These are phyloP conservation scores for Hedychridium roseum DNA, from an alignment of 2,888 invertebrate species.

Conservation along the genomic window DNA sequence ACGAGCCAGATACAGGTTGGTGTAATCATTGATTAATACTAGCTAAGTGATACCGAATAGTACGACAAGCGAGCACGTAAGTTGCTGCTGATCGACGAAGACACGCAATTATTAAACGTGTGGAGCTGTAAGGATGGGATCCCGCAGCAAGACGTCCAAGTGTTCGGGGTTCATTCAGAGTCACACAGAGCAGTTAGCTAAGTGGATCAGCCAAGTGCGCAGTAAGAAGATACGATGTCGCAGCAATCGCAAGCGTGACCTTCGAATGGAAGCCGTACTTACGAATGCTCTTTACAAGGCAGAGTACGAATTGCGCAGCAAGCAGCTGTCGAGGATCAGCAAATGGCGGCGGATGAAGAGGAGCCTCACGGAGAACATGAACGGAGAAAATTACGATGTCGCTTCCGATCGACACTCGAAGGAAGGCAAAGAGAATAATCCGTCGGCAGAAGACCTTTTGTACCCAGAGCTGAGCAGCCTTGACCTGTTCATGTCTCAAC, in stretches of 20 bases:
- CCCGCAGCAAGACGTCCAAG: too few species aligned
- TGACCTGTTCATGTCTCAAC: constrained; percentile 73
- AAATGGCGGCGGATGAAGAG: constrained; percentile 66
- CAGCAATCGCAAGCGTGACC: constrained; percentile 69
- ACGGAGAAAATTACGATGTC: constrained; percentile 18
- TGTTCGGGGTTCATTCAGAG: too few species aligned
- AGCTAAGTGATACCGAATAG: neutral
- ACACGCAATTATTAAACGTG: too few species aligned
- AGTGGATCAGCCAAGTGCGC: constrained; percentile 73
- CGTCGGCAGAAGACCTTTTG: too few species aligned
- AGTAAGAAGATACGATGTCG: constrained; percentile 69
- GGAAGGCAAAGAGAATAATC: constrained; percentile 17
- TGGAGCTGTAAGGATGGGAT: too few species aligned
- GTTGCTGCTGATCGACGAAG: neutral
- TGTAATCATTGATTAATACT: constrained; percentile 31
- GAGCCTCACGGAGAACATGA: constrained; percentile 26
- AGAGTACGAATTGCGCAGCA: constrained; percentile 69
- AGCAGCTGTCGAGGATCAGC: constrained; percentile 71
- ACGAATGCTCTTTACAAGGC: constrained; percentile 69
- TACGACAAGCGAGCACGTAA: too few species aligned
- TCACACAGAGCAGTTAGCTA: constrained; percentile 46
- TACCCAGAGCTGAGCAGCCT: constrained; percentile 71
- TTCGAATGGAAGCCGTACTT: constrained; percentile 73
- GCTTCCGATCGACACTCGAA: constrained; percentile 10
- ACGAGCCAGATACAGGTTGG: constrained; percentile 60